These are phyloP conservation scores for Xestoiulus laeticollis DNA, from an alignment of 2,888 invertebrate species.

Conservation along the genomic window DNA sequence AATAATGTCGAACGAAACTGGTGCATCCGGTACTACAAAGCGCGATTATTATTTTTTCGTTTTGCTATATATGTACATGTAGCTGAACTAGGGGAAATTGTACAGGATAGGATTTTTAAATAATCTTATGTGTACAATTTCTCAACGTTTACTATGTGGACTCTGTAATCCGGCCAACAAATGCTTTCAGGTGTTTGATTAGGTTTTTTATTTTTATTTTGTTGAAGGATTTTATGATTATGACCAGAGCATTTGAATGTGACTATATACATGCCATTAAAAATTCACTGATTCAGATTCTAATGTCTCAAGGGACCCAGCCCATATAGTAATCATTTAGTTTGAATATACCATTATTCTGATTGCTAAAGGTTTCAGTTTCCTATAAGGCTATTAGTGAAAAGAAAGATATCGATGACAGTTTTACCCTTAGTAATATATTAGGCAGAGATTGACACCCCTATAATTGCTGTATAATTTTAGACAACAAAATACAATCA, in stretches of 20 bases:
- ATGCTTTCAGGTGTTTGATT: neutral
- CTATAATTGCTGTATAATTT: neutral
- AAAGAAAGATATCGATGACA: no score
- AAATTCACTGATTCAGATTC: no score
- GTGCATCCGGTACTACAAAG: neutral
- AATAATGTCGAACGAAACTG: neutral
- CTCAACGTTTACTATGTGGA: neutral
- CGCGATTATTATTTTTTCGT: neutral
- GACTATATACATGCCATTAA: neutral
- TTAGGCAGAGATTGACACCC: no score
- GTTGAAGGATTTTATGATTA: neutral
- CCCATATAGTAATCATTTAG: no score
- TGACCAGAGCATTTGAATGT: neutral
- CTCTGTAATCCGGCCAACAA: slow-evolving; percentile 15
- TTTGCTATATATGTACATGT: neutral
- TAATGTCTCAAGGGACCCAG: no score
- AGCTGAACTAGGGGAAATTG: neutral
- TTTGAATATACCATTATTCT: no score
- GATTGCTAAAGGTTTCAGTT: no score
- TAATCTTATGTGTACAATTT: neutral
- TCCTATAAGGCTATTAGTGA: no score
- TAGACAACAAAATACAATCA: neutral
- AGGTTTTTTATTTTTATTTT: neutral
- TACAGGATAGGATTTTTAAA: neutral
- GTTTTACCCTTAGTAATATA: no score